phyloP scores from a whole-genome alignment of 2,888 invertebrate genomes.

The Myathropa florea region DNA sequence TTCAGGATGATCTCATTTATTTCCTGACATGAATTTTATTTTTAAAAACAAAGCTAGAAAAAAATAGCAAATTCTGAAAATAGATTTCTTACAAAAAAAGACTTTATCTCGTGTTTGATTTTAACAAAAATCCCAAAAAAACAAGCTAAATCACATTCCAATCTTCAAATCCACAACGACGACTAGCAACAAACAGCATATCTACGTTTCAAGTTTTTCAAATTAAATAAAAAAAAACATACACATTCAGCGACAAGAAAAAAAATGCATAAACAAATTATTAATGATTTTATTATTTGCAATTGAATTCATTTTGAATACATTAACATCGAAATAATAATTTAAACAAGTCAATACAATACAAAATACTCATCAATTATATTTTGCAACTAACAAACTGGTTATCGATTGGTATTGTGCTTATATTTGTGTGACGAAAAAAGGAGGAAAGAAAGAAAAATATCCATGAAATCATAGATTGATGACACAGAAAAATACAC shows the following conservation, averaged over 20 bases:
- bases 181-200: neutral
- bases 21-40: too few species aligned
- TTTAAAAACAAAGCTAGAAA: neutral
- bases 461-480: neutral
- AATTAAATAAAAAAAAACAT: neutral
- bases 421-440: neutral
- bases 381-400: slow-evolving; percentile 43
- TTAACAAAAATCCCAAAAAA: neutral
- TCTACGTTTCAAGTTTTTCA: neutral
- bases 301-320: slow-evolving; percentile 45
- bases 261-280: slow-evolving; percentile 1
- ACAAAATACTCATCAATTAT: slow-evolving; percentile 39
- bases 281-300: slow-evolving; percentile 12
- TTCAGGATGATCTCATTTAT: neutral
- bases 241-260: neutral
- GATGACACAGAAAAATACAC: neutral
- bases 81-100: neutral
- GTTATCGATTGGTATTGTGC: slow-evolving; percentile 3
- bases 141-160: neutral
- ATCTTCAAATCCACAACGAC: neutral
- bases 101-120: neutral
- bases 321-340: slow-evolving; percentile 35
- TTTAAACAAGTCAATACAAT: slow-evolving; percentile 46
- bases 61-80: neutral
- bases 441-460: neutral